A percentile compares a stretch with the other conserved stretches of the same genome.
Conservation (phyloP, 2,888 invertebrate genomes). For the Emmelina monodactyla region DNA sequence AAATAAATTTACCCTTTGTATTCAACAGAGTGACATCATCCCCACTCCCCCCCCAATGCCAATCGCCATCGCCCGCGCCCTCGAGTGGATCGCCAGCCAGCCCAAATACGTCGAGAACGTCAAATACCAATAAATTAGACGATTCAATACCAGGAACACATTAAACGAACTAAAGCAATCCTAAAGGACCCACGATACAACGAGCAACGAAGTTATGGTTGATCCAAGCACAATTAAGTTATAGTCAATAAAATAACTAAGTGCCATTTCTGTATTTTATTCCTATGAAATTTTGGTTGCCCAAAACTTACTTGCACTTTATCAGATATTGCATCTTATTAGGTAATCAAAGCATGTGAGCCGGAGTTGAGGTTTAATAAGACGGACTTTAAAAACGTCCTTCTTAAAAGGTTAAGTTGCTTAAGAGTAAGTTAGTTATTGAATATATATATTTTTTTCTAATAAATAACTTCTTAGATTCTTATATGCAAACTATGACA, state of each 20-base stretch:
- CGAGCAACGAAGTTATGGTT: not conserved
- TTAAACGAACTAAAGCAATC: not conserved
- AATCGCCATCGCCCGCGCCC: constrained; percentile 27
- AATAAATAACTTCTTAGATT: no score
- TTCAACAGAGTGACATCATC: constrained; percentile 29
- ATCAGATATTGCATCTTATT: no score
- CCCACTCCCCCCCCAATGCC: constrained; percentile 34
- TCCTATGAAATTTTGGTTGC: no score
- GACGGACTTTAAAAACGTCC: no score
- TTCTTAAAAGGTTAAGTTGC: no score
- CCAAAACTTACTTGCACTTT: no score
- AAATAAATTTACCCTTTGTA: constrained; percentile 11
- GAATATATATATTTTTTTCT: no score
- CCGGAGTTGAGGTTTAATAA: no score
- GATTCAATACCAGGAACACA: not conserved
- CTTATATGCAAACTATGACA: no score
- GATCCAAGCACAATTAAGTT: not conserved
- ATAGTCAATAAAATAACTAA: not conserved
- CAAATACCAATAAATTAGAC: constrained; percentile 13
- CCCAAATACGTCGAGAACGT: constrained; percentile 13
- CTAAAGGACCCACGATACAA: not conserved
- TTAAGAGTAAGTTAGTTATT: no score
- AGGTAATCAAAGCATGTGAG: no score
- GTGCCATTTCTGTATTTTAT: not conserved
- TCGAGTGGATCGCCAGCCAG: constrained; percentile 30